Evolutionary conservation across 2,113 vertebrate genomes (phyloP).

Genomic region (Notarius quadriscutis): DNA sequence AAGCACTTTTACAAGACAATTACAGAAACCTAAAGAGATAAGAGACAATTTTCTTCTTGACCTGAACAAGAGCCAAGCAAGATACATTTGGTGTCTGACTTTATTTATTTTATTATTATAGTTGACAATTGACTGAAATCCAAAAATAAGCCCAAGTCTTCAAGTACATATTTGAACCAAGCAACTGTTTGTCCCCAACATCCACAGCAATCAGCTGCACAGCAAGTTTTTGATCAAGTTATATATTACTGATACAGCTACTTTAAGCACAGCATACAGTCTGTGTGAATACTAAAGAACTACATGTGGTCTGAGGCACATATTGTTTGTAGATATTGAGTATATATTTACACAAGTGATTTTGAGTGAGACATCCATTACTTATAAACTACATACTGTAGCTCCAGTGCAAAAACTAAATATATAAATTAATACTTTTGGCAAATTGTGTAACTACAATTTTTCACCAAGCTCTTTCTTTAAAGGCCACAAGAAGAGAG

Average conservation of each 20-base stretch:
- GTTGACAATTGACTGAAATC: neutral
- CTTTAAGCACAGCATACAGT: neutral
- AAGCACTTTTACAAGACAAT: constrained; percentile 9
- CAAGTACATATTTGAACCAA: neutral
- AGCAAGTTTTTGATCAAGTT: neutral
- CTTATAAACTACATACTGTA: neutral
- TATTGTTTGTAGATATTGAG: neutral
- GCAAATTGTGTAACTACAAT: neutral
- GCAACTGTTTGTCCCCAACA: neutral
- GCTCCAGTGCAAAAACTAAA: neutral
- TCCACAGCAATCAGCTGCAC: neutral
- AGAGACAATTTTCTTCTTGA: neutral
- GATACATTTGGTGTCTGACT: neutral
- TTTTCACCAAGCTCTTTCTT: neutral
- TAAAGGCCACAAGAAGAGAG: neutral
- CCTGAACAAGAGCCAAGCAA: neutral
- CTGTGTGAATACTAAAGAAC: neutral
- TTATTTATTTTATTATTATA: neutral
- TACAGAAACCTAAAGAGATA: neutral
- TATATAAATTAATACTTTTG: neutral
- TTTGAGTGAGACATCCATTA: neutral
- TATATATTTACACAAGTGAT: neutral
- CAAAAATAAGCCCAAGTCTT: neutral
- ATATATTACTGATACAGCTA: neutral
- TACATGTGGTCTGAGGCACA: neutral